phyloP scores from a whole-genome alignment of 2,797 vertebrate genomes.

The Thunnus albacares region DNA sequence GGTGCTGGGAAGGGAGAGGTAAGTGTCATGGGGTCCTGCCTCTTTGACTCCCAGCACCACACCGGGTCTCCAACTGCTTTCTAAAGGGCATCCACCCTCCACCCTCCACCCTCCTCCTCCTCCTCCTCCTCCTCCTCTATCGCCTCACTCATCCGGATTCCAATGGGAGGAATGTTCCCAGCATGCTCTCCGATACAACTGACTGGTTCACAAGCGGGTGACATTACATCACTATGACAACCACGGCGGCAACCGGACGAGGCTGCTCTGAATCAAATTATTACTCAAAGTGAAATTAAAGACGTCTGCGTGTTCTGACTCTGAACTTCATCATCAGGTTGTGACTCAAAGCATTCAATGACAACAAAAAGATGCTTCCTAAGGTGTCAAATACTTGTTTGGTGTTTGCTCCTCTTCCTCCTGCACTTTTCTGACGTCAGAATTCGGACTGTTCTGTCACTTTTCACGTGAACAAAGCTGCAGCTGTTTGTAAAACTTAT shows the following conservation, averaged over 20 bases:
- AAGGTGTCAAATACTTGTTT: too few species aligned
- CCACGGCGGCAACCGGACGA: background rate
- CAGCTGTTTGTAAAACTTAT: too few species aligned
- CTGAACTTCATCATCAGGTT: too few species aligned
- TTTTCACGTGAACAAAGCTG: too few species aligned
- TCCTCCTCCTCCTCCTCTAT: background rate
- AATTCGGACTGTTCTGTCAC: too few species aligned
- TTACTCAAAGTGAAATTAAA: too few species aligned
- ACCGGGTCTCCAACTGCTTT: constrained; percentile 23
- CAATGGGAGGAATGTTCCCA: constrained; percentile 45
- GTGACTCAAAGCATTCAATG: too few species aligned
- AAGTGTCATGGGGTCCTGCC: constrained; percentile 7
- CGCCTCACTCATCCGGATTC: constrained; percentile 47
- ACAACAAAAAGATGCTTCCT: too few species aligned
- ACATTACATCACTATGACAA: constrained; percentile 52
- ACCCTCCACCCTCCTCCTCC: background rate
- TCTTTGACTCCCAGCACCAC: constrained; percentile 34
- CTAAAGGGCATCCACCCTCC: constrained; percentile 32
- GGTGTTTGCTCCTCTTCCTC: too few species aligned
- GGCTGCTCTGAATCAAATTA: background rate
- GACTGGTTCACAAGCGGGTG: constrained; percentile 6
- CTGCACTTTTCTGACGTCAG: too few species aligned
- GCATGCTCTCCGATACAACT: constrained; percentile 50
- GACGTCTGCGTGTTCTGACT: too few species aligned
- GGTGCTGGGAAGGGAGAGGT: background rate